Evolutionary conservation across 2,113 vertebrate genomes (phyloP).

Genomic region (Peromyscus californicus): DNA sequence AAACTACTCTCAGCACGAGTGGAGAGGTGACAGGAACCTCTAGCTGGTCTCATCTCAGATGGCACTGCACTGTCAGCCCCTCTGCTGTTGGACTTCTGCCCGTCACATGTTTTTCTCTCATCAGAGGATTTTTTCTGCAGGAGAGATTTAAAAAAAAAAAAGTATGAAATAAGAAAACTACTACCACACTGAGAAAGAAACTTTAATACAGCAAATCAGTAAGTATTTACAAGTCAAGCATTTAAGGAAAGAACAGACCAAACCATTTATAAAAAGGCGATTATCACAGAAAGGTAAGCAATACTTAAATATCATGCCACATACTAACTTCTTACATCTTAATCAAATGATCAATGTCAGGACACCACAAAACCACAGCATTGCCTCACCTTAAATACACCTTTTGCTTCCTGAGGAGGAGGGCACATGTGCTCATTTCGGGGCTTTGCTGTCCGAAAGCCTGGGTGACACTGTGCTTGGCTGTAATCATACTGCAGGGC

Average conservation of each 20-base stretch:
- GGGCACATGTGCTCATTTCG: conserved; percentile 57
- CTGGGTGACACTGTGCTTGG: conserved; percentile 44
- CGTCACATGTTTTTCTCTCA: conserved; percentile 80
- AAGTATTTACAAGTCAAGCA: not conserved
- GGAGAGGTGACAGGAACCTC: conserved; percentile 65
- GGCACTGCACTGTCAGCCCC: conserved; percentile 63
- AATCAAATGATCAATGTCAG: not conserved
- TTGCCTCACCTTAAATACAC: conserved; percentile 83
- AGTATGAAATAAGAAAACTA: conserved; percentile 41
- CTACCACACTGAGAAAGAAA: not conserved
- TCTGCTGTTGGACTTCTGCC: conserved; percentile 80
- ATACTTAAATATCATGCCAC: not conserved
- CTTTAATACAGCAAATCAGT: not conserved
- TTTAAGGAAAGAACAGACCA: not conserved
- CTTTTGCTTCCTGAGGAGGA: conserved; percentile 77
- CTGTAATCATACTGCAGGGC: conserved; percentile 68
- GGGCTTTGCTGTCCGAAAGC: conserved; percentile 68
- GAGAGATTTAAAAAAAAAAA: conserved; percentile 67
- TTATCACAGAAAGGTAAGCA: not conserved
- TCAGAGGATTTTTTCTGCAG: conserved; percentile 80
- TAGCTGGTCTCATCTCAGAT: conserved; percentile 66
- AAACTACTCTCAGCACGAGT: conserved; percentile 26
- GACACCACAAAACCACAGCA: rapidly evolving
- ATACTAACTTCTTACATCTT: not conserved
- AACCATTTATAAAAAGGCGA: not conserved